phyloP scores from a whole-genome alignment of 2,888 invertebrate species.

The Hermaeophaga mercurialis region DNA sequence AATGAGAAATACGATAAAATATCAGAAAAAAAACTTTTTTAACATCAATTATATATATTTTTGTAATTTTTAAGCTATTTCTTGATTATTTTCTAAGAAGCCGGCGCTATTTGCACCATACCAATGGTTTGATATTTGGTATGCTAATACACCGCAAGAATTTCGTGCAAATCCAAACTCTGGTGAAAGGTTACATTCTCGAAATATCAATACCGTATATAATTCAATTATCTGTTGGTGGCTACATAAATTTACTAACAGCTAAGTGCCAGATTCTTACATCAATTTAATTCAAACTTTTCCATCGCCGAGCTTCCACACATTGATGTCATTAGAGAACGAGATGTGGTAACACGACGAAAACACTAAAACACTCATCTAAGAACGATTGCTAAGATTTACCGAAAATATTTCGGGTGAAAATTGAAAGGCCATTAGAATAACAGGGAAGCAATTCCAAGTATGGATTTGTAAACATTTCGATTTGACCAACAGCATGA shows the following conservation, averaged over 20 bases:
- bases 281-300: background rate
- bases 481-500: background rate
- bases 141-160: too few species aligned
- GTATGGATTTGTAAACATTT: background rate
- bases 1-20: too few species aligned
- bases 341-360: background rate
- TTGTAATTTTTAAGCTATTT: too few species aligned
- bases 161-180: too few species aligned
- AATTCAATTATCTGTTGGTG: too few species aligned
- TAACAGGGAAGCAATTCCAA: background rate
- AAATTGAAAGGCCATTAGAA: constrained; percentile 1
- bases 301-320: background rate
- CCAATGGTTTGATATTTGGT: too few species aligned
- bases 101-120: too few species aligned
- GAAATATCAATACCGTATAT: too few species aligned
- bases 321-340: background rate
- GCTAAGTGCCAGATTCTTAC: background rate
- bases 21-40: too few species aligned
- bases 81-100: too few species aligned
- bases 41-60: too few species aligned
- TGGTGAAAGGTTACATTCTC: too few species aligned
- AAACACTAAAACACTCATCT: background rate
- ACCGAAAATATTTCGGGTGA: background rate
- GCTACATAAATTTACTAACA: background rate
- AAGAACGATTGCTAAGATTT: background rate